Evolutionary conservation across 2,797 vertebrate species (phyloP).

Genomic region (Eulemur mongoz): DNA sequence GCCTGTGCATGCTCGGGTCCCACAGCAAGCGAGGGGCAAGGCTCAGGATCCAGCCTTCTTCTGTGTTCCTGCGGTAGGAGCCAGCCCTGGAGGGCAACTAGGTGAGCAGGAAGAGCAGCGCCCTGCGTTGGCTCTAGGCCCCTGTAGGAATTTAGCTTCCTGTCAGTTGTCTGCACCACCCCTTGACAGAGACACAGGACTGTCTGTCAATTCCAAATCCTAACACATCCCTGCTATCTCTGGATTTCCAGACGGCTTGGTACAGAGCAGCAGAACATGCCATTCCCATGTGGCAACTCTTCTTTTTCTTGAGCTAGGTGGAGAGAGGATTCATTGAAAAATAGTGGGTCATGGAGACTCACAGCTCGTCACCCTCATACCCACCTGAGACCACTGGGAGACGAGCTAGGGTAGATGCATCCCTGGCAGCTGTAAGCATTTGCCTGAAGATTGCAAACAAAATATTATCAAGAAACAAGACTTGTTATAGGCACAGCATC

Average conservation of each 20-base stretch:
- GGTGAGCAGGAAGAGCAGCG: neutral
- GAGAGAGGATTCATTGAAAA: neutral
- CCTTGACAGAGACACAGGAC: neutral
- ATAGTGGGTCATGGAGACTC: neutral
- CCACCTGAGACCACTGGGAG: neutral
- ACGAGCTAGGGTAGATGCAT: neutral
- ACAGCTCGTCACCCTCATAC: neutral
- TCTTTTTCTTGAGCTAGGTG: neutral
- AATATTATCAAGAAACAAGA: slow-evolving; percentile 4
- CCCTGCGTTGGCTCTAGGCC: neutral
- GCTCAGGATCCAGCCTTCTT: neutral
- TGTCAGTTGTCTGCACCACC: neutral
- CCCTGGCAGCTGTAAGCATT: neutral
- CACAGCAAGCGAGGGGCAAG: neutral
- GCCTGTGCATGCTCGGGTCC: neutral
- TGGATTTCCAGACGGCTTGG: neutral
- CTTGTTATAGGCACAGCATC: neutral
- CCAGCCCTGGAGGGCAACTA: neutral
- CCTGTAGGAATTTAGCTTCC: neutral
- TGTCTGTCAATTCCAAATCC: neutral
- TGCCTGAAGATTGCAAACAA: neutral
- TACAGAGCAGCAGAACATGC: neutral
- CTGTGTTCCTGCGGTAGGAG: fast-evolving
- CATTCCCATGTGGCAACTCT: neutral
- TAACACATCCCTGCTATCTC: neutral